Evolutionary conservation across 2,797 vertebrate species (phyloP), one percentile per base, ranked within the genome.

Genomic region (Sus cebifrons): DNA sequence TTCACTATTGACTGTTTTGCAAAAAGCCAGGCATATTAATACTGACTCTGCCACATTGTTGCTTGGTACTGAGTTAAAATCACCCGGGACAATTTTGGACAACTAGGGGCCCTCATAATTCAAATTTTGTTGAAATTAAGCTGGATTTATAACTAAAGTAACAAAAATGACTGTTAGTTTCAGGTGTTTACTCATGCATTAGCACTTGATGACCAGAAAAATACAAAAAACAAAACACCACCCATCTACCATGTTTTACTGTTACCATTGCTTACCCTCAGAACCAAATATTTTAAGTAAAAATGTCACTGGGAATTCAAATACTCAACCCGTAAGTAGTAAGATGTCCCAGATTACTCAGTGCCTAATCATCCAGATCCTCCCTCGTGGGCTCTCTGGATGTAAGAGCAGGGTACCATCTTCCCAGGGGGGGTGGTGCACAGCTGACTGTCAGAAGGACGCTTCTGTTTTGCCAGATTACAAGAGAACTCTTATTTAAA

Each of bases 281-380:
- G 25, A 16, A 64, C 4, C n/a, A 40, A 75, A 87, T 93, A 60
- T 87, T 95, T 74, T 93, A 86, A 88, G 64, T 82, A 78, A 92
- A 56, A 52, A 14, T 83, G 73, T 17, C 54, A 23, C 14, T 64
- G 16, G 1, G 9, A 89, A 88, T 84, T 89, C 70, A 68, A 62
- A 67, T 85, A 79, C 8, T 0, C 17, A 75, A 54, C 5, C 9
- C 10, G 3, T 81, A 36, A 36, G 2, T 20, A 65, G n/a, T 40
- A 32, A 77, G 56, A 52, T 91, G 18, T 62, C 44, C 15, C 5
- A 29, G 21, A 5, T 23, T 78, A 62, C 12, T 65, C 83, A 77
- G 3, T 2, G 21, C 8, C 2, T 77, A 23, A 20, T 56, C 49
- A 36, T 25, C 25, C 20, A 60, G 58, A 13, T 25, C 25, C 3